phyloP scores from a whole-genome alignment of 2,888 invertebrate genomes.

The Nesidiocoris tenuis region DNA sequence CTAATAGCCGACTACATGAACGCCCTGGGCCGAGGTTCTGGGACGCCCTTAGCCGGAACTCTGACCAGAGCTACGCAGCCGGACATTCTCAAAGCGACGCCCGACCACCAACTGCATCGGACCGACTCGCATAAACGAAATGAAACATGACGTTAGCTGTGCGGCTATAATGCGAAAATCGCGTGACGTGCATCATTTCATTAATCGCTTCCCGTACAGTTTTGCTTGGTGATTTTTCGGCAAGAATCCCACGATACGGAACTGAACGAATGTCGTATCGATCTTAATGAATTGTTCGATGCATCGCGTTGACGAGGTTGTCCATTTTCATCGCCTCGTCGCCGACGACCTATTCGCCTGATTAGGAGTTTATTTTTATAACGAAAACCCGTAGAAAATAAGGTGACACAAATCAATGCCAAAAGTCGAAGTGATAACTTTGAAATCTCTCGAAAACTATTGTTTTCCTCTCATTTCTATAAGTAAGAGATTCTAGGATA shows the following conservation, averaged over 20 bases:
- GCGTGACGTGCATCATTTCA: neutral
- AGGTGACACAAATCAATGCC: neutral
- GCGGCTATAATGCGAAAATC: neutral
- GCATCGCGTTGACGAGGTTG: neutral
- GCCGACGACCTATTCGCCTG: neutral
- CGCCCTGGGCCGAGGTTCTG: constrained; percentile 60
- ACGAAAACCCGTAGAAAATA: constrained; percentile 15
- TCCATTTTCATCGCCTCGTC: neutral
- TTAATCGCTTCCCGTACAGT: no score
- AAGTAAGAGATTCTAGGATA: neutral
- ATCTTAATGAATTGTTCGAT: no score
- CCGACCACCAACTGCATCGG: constrained; percentile 69
- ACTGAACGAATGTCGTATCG: no score
- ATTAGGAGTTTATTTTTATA: constrained; percentile 30
- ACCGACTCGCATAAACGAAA: constrained; percentile 57
- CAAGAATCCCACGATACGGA: no score
- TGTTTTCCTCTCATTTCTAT: neutral
- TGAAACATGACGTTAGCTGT: constrained; percentile 36
- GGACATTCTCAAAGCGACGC: constrained; percentile 81
- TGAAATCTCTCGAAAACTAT: constrained; percentile 11
- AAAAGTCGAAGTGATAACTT: constrained; percentile 31
- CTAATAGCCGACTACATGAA: constrained; percentile 94
- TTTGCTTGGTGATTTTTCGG: no score
- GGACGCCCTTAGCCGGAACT: constrained; percentile 60
- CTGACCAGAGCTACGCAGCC: constrained; percentile 78